phyloP scores from a whole-genome alignment of 2,113 vertebrate genomes.

The Cisticola juncidis region DNA sequence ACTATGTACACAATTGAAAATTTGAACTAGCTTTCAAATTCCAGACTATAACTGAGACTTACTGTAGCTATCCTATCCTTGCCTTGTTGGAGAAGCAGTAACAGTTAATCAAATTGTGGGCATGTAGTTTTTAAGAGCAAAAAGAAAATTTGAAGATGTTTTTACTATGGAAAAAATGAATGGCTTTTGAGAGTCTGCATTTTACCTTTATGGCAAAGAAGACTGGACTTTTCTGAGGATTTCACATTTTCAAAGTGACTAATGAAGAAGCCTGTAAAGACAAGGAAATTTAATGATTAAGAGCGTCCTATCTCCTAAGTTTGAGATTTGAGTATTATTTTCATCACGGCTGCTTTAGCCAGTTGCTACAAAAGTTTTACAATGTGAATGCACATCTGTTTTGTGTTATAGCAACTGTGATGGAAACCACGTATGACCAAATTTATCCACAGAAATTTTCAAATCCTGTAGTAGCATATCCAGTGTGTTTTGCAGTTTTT shows the following conservation, averaged over 20 bases:
- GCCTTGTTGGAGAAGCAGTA: not conserved
- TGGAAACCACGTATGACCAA: not conserved
- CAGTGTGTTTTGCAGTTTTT: not conserved
- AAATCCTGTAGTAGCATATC: not conserved
- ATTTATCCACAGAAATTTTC: not conserved
- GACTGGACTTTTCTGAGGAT: not conserved
- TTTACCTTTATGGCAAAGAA: constrained; percentile 13
- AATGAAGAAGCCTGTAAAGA: not conserved
- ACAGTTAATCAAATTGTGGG: not conserved
- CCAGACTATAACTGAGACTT: not conserved
- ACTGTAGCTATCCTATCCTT: not conserved
- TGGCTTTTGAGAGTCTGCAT: not conserved
- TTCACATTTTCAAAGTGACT: constrained; percentile 1
- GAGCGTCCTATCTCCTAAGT: not conserved
- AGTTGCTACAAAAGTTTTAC: not conserved
- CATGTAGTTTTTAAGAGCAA: not conserved
- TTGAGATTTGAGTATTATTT: not conserved
- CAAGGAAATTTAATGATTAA: not conserved
- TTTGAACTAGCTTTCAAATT: not conserved
- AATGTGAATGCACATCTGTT: not conserved
- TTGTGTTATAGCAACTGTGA: not conserved
- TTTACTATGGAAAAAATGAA: not conserved
- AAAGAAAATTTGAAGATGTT: not conserved
- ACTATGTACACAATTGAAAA: not conserved
- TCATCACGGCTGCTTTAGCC: not conserved